Base-by-base conservation (phyloP, 2,113 vertebrate genomes). In the Pimephales promelas region DNA sequence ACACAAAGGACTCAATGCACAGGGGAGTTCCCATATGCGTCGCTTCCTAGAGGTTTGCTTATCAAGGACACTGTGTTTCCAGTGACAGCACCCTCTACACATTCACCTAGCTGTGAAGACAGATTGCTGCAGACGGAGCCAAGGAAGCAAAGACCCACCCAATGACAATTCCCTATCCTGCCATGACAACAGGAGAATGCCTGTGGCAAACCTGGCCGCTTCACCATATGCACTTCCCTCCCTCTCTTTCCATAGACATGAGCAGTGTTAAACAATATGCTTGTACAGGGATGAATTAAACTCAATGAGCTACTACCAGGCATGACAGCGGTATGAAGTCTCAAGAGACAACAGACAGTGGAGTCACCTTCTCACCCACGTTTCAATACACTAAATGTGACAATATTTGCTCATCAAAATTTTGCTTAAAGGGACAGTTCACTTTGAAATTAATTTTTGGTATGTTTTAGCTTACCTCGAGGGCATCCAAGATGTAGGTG, bases 1-100 rank as follows among this genome's bases (percentile, higher is more conserved):
- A 49, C 62, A 36, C 79, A 61, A 45, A 72, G 70, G 26, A 78
- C 36, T 49, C 36, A 5, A 80, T 81, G 45, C 83, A 59, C 83
- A 49, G 49, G 83, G 72, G 84, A 85, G 71, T 64, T 83, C 84
- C 76, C 3, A 74, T 57, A 74, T 59, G 77, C 47, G 2, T 34
- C 10, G 56, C 22, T 71, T 81, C 75, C 81, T 86, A 88, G 83
- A 88, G 89, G 89, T 91, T 92, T 90, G 89, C 90, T 89, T 89
- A 92, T 93, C 92, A 94, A 90, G 92, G 90, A 88, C 88, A 92
- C 90, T 91, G 92, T 89, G 88, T 92, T 92, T 90, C 64, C 78
- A 61, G 85, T 88, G 88, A 88, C 88, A 88, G 76, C 85, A 83
- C n/a, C 36, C 56, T 83, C 81, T 47, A 86, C 79, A 82, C 75